phyloP scores from a whole-genome alignment of 1,140 invertebrate genomes.

The Aphelenchoides besseyi region DNA sequence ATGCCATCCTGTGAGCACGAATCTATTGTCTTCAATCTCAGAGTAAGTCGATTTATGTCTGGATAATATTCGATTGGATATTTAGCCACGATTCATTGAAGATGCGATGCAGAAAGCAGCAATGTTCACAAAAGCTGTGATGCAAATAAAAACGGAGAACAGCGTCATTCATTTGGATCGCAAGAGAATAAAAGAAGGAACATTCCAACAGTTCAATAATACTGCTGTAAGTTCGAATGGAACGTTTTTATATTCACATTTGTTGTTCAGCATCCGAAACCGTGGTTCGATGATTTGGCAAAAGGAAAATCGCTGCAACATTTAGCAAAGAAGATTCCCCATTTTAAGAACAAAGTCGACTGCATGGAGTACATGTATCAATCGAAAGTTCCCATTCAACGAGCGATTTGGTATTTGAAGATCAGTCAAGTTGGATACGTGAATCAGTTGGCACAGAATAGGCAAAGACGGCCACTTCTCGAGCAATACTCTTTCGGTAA shows the following conservation, averaged over 20 bases:
- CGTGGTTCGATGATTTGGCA: constrained; percentile 40
- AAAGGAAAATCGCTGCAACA: constrained; percentile 33
- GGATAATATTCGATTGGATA: constrained; percentile 4
- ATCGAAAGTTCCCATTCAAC: constrained; percentile 41
- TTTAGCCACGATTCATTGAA: constrained; percentile 33
- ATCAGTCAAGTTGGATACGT: constrained; percentile 12
- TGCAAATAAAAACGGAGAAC: constrained; percentile 39
- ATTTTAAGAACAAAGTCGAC: constrained; percentile 37
- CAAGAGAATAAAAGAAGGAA: constrained; percentile 45
- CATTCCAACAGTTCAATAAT: constrained; percentile 28
- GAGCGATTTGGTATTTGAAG: constrained; percentile 42
- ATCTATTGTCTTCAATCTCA: constrained; percentile 30
- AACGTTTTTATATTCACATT: not conserved
- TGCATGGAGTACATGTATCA: constrained; percentile 42
- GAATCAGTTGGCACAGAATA: constrained; percentile 29
- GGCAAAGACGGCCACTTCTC: not conserved
- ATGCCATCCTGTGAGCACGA: constrained; percentile 40
- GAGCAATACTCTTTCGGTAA: constrained; percentile 21
- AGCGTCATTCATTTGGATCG: constrained; percentile 35
- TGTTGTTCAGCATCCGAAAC: constrained; percentile 7
- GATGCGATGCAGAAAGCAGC: constrained; percentile 26
- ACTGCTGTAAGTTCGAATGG: constrained; percentile 15
- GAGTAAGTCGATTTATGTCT: constrained; percentile 25
- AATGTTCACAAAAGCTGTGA: constrained; percentile 29
- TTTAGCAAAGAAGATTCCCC: constrained; percentile 37